Conservation (phyloP, 2,888 invertebrate genomes). For the Asteroscopus sphinx region DNA sequence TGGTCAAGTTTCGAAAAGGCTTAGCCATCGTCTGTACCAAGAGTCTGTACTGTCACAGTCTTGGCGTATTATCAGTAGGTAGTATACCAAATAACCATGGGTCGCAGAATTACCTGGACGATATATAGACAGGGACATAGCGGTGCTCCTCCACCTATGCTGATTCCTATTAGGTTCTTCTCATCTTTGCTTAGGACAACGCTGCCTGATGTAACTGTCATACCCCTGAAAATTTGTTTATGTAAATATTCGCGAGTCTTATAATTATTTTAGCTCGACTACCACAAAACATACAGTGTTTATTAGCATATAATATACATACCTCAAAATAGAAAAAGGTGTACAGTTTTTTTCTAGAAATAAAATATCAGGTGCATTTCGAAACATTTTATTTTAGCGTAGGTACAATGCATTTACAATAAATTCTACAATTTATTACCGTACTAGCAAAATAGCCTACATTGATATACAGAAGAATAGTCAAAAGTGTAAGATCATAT, state of each 20-base stretch:
- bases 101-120: constrained; percentile 93
- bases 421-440: not conserved
- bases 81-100: too few species aligned
- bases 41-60: too few species aligned
- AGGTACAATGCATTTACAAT: constrained; percentile 11
- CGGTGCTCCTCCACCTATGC: constrained; percentile 98
- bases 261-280: too few species aligned
- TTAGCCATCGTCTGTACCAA: too few species aligned
- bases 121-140: constrained; percentile 99
- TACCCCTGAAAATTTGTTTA: constrained; percentile 93
- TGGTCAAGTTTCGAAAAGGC: too few species aligned
- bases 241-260: too few species aligned
- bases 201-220: constrained; percentile 98
- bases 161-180: constrained; percentile 98
- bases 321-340: not conserved
- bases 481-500: not conserved
- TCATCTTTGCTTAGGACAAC: constrained; percentile 97
- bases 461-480: not conserved
- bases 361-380: constrained; percentile 30
- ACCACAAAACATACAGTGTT: too few species aligned
- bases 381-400: constrained; percentile 29
- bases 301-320: not conserved
- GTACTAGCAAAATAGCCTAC: constrained; percentile 6
- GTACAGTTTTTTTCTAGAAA: constrained; percentile 6
- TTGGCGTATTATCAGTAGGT: too few species aligned